A percentile compares a stretch with the other conserved stretches of the same genome.
These are phyloP conservation scores for Diarsia rubi DNA, from an alignment of 2,888 invertebrate genomes.

Conservation along the genomic window DNA sequence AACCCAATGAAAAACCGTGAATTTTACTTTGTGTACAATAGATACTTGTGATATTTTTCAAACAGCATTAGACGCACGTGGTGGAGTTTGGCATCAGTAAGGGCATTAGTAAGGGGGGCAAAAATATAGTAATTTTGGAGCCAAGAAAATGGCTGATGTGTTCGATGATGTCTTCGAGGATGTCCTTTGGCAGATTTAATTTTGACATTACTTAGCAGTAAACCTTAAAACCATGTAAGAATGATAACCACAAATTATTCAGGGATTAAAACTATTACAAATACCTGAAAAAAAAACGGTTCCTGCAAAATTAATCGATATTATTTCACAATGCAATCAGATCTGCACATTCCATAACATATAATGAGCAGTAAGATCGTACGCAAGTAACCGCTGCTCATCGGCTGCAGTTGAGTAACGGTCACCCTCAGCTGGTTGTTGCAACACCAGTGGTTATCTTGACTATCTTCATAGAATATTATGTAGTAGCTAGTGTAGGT, in stretches of 20 bases:
- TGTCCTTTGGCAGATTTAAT: neutral
- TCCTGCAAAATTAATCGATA: slow-evolving; percentile 16
- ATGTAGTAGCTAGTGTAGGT: slow-evolving; percentile 4
- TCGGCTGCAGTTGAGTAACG: slow-evolving; percentile 46
- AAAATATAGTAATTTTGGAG: neutral
- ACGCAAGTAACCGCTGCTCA: slow-evolving; percentile 50
- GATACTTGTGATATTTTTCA: neutral
- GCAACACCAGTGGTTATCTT: slow-evolving; percentile 52
- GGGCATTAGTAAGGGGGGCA: neutral
- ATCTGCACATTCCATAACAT: slow-evolving; percentile 34
- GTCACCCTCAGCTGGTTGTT: slow-evolving; percentile 62
- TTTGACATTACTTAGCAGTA: neutral
- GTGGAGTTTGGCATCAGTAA: no score
- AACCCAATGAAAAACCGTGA: no score
- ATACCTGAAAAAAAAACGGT: neutral
- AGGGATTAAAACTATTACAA: neutral
- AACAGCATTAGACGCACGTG: neutral
- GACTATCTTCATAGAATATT: slow-evolving; percentile 41
- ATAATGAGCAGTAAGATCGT: slow-evolving; percentile 37
- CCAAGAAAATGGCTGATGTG: neutral
- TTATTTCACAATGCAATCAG: slow-evolving; percentile 36
- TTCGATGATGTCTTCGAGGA: neutral
- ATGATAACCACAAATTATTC: no score
- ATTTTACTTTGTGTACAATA: neutral
- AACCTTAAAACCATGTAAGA: neutral